Conservation (phyloP, 2,888 invertebrate genomes). For the Coenonympha arcania region DNA sequence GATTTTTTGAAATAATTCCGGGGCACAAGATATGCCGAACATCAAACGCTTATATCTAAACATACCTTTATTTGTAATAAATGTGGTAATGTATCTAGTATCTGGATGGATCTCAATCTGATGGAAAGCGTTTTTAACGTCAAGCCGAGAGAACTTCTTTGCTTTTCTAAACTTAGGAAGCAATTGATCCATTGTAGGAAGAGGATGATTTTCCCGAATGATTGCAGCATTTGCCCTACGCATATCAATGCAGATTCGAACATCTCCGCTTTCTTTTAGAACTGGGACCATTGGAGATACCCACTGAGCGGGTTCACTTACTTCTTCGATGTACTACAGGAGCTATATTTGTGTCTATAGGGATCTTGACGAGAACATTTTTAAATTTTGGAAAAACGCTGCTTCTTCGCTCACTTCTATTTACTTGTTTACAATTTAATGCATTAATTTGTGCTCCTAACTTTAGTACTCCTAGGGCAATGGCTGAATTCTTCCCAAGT, state of each 20-base stretch:
- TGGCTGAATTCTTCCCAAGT: slow-evolving; percentile 25
- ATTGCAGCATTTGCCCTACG: slow-evolving; percentile 34
- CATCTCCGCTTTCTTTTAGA: slow-evolving; percentile 28
- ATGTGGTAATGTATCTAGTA: too few relatives aligned
- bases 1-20: too few relatives aligned
- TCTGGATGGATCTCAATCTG: too few relatives aligned
- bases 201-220: slow-evolving; percentile 31
- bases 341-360: slow-evolving; percentile 22
- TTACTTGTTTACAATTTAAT: too few relatives aligned
- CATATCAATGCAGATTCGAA: slow-evolving; percentile 34
- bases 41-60: too few relatives aligned
- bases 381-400: slow-evolving; percentile 26
- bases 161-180: too few relatives aligned
- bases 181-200: too few relatives aligned
- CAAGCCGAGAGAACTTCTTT: too few relatives aligned
- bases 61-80: too few relatives aligned
- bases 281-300: slow-evolving; percentile 30
- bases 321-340: slow-evolving; percentile 29
- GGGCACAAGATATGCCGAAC: too few relatives aligned
- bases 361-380: slow-evolving; percentile 25
- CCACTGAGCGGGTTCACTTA: slow-evolving; percentile 26
- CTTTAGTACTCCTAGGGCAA: slow-evolving; percentile 21
- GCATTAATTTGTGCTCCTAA: slow-evolving; percentile 16
- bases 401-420: background rate
- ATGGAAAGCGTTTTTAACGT: too few relatives aligned